phyloP scores from a whole-genome alignment of 2,888 invertebrate genomes.

The Gymnocheta viridis region DNA sequence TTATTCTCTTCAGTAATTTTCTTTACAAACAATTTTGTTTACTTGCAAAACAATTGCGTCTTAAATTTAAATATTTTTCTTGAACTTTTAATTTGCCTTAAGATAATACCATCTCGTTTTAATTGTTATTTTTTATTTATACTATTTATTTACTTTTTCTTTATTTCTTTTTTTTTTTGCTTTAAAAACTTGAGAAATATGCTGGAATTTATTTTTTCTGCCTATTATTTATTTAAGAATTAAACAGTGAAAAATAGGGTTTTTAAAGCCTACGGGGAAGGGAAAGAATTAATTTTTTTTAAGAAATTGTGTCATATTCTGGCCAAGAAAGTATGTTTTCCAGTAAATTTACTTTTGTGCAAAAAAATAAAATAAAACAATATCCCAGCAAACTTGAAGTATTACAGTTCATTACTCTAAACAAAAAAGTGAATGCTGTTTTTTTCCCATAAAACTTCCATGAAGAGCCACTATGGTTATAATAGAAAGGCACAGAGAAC shows the following conservation, averaged over 20 bases:
- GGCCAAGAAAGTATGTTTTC: not conserved
- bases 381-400: not conserved
- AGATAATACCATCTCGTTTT: not conserved
- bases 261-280: not conserved
- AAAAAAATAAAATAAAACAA: not conserved
- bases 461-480: too few relatives aligned
- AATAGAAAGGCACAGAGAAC: too few relatives aligned
- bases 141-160: not conserved
- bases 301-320: not conserved
- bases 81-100: not conserved
- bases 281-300: not conserved
- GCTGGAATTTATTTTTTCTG: not conserved
- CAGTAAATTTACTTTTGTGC: not conserved
- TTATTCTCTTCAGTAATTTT: not conserved
- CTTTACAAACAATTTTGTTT: not conserved
- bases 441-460: too few relatives aligned
- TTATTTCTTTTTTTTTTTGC: not conserved
- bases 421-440: too few relatives aligned
- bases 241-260: constrained; percentile 1
- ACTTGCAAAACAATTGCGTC: constrained; percentile 2
- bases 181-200: not conserved
- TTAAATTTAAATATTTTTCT: constrained; percentile 5
- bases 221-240: constrained; percentile 34
- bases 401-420: too few relatives aligned
- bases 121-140: not conserved